Percentiles rank a stretch among this genome's conserved stretches.
phyloP scores from a whole-genome alignment of 64 coral and sea anemone genomes.

The Orbicella faveolata region DNA sequence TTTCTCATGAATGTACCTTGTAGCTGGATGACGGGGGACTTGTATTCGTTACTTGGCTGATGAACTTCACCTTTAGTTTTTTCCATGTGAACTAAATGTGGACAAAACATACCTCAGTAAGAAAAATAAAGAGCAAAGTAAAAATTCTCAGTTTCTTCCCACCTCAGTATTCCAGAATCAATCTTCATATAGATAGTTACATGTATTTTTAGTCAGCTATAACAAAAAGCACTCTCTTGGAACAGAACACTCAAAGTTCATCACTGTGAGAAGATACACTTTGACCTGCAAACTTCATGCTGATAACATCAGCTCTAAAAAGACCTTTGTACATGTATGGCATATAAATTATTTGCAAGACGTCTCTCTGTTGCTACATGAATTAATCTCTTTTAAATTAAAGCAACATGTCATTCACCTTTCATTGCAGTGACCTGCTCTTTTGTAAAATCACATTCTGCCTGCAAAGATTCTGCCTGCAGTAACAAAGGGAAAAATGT shows the following conservation, averaged over 20 bases:
- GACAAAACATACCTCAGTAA: background rate
- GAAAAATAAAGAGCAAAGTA: background rate
- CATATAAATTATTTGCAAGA: too few species aligned
- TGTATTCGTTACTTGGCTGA: slow-evolving; percentile 31
- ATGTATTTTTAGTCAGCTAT: too few species aligned
- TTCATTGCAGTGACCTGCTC: slow-evolving; percentile 75
- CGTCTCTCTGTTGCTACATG: too few species aligned
- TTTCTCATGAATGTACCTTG: background rate
- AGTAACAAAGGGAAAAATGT: background rate
- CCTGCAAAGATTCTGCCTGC: slow-evolving; percentile 75
- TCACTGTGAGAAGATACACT: too few species aligned
- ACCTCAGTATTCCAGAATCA: too few species aligned
- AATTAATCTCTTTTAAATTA: background rate
- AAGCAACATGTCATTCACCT: slow-evolving; percentile 25
- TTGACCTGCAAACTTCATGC: too few species aligned
- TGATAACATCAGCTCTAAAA: too few species aligned
- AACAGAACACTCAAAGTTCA: too few species aligned
- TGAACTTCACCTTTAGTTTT: slow-evolving; percentile 31
- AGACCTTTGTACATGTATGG: too few species aligned
- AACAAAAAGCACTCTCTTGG: too few species aligned
- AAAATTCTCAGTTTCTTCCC: too few species aligned
- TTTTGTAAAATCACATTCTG: slow-evolving; percentile 85
- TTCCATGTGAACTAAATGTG: slow-evolving; percentile 29
- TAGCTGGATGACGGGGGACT: slow-evolving; percentile 10
- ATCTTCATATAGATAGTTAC: too few species aligned